Evolutionary conservation across 2,888 invertebrate genomes (phyloP).

Genomic region (Bembecia ichneumoniformis): DNA sequence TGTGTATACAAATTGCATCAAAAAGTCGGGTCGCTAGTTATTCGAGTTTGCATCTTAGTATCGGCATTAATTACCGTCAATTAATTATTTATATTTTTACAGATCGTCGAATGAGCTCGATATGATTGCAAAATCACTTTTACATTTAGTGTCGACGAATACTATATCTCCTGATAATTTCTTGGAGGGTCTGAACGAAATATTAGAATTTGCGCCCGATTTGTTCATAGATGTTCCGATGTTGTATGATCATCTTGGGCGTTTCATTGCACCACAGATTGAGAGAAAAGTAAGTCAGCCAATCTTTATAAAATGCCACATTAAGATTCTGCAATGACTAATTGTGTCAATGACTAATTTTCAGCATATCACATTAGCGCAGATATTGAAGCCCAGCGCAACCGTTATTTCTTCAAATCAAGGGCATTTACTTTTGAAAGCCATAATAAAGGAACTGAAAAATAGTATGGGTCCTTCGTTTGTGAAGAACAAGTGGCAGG

Average conservation of each 20-base stretch:
- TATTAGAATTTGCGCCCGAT: conserved; percentile 79
- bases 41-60: too few species aligned
- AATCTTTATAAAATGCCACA: not conserved
- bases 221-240: conserved; percentile 87
- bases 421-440: conserved; percentile 49
- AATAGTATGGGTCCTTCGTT: conserved; percentile 61
- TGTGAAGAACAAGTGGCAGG: conserved; percentile 58
- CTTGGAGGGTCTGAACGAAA: conserved; percentile 73
- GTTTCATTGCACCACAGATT: conserved; percentile 73
- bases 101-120: conserved; percentile 46
- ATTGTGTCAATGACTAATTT: conserved; percentile 14
- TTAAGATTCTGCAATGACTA: conserved; percentile 17
- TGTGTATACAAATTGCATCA: too few species aligned
- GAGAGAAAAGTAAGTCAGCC: conserved; percentile 51
- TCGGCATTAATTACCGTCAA: too few species aligned
- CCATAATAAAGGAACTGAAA: conserved; percentile 45
- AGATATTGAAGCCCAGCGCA: conserved; percentile 41
- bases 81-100: conserved; percentile 9
- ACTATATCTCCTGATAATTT: conserved; percentile 65
- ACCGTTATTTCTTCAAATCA: conserved; percentile 44
- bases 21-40: too few species aligned
- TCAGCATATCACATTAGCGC: conserved; percentile 55
- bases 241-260: conserved; percentile 84
- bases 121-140: conserved; percentile 52
- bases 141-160: conserved; percentile 58